These are phyloP conservation scores for Chrysotoxum bicinctum DNA, from an alignment of 2,888 invertebrate genomes.

Conservation along the genomic window DNA sequence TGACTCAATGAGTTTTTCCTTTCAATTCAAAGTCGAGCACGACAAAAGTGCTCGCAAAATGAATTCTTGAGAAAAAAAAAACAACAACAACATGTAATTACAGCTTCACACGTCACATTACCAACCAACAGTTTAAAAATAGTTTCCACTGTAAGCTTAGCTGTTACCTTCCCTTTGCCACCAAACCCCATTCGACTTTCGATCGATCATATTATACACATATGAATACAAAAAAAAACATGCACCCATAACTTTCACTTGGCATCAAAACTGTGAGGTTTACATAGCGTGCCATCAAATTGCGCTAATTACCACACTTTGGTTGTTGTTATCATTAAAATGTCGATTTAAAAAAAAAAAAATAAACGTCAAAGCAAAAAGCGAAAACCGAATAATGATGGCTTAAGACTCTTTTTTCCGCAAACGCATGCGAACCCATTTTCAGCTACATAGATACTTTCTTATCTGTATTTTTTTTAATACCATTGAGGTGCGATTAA, in stretches of 20 bases:
- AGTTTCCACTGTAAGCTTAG: not conserved
- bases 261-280: constrained; percentile 42
- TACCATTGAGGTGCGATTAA: constrained; percentile 26
- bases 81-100: constrained; percentile 29
- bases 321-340: constrained; percentile 56
- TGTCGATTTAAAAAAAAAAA: constrained; percentile 8
- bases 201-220: constrained; percentile 35
- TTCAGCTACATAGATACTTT: constrained; percentile 29
- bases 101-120: constrained; percentile 18
- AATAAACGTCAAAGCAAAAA: constrained; percentile 27
- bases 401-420: not conserved
- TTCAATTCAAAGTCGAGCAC: constrained; percentile 62
- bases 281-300: constrained; percentile 49
- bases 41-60: constrained; percentile 16
- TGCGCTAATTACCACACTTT: constrained; percentile 51
- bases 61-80: constrained; percentile 27
- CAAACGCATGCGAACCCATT: not conserved
- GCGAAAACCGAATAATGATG: constrained; percentile 28
- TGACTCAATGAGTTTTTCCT: constrained; percentile 63
- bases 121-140: constrained; percentile 37
- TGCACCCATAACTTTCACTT: constrained; percentile 57
- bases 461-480: constrained; percentile 30
- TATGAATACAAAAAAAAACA: constrained; percentile 5
- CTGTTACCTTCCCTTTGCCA: not conserved
- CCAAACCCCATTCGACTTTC: constrained; percentile 10